These are phyloP conservation scores for Crax fasciolata DNA, from an alignment of 2,797 vertebrate species.

Conservation along the genomic window DNA sequence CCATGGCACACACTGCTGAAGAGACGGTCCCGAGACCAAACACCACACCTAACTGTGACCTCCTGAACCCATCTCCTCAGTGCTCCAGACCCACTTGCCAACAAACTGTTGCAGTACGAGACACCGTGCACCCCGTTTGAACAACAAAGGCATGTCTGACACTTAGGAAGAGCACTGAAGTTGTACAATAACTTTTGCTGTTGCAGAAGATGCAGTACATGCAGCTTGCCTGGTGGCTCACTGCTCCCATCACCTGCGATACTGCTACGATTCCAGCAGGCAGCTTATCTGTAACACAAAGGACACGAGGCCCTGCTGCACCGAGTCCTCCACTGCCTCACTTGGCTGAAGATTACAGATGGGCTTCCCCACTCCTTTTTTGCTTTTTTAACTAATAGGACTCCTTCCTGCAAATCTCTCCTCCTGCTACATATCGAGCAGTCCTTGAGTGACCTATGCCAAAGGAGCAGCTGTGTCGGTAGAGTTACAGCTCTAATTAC, in stretches of 20 bases:
- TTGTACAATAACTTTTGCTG: background rate
- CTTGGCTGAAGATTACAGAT: background rate
- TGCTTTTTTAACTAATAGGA: slow-evolving; percentile 15
- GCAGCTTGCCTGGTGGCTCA: background rate
- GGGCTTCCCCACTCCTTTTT: background rate
- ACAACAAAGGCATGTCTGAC: background rate
- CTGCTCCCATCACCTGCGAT: background rate
- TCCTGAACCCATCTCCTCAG: background rate
- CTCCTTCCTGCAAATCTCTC: slow-evolving; percentile 17
- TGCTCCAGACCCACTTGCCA: background rate
- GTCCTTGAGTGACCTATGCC: slow-evolving; percentile 75
- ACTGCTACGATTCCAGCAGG: background rate
- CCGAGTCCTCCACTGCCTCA: background rate
- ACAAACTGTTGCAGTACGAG: background rate
- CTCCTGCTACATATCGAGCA: slow-evolving; percentile 5
- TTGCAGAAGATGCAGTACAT: background rate
- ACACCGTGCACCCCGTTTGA: background rate
- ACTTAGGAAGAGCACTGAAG: background rate
- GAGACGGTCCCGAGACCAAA: background rate
- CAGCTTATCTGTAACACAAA: background rate
- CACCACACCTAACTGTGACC: background rate
- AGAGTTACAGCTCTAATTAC: background rate
- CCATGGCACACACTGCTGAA: background rate
- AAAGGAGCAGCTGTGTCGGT: background rate
- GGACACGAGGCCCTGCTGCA: background rate